Evolutionary conservation across 2,888 invertebrate species (phyloP).

Genomic region (Mantis religiosa): DNA sequence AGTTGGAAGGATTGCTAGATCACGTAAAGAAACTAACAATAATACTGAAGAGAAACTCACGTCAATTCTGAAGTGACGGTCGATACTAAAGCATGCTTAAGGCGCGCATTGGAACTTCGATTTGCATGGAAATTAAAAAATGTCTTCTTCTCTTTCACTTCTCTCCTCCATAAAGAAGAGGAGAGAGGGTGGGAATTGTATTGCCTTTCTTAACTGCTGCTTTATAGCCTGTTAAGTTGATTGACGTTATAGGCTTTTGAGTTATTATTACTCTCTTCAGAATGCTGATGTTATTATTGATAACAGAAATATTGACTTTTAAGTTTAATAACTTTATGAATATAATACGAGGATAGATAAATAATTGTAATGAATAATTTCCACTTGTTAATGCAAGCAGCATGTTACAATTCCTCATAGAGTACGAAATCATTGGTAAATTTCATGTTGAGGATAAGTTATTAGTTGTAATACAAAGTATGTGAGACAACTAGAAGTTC

Average conservation of each 20-base stretch:
- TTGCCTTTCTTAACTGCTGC: background rate
- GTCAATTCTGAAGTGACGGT: background rate
- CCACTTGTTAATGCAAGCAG: too few species aligned
- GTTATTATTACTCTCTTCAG: too few species aligned
- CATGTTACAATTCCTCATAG: too few species aligned
- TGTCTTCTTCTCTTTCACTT: background rate
- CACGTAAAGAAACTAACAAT: background rate
- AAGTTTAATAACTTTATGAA: too few species aligned
- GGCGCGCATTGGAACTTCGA: background rate
- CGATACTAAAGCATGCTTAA: background rate
- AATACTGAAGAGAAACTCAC: background rate
- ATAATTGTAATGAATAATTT: too few species aligned
- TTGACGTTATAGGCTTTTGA: background rate
- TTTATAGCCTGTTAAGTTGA: background rate
- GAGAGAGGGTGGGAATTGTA: background rate
- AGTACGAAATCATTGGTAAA: too few species aligned
- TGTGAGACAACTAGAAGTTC: too few species aligned
- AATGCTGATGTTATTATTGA: too few species aligned
- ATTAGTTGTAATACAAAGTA: too few species aligned
- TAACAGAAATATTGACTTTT: too few species aligned
- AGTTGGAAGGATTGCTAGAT: background rate
- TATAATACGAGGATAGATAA: too few species aligned
- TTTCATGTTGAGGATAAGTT: too few species aligned
- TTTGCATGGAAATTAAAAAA: background rate
- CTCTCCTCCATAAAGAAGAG: background rate